These are phyloP conservation scores for Gortyna flavago DNA, from an alignment of 2,888 invertebrate genomes.

Conservation along the genomic window DNA sequence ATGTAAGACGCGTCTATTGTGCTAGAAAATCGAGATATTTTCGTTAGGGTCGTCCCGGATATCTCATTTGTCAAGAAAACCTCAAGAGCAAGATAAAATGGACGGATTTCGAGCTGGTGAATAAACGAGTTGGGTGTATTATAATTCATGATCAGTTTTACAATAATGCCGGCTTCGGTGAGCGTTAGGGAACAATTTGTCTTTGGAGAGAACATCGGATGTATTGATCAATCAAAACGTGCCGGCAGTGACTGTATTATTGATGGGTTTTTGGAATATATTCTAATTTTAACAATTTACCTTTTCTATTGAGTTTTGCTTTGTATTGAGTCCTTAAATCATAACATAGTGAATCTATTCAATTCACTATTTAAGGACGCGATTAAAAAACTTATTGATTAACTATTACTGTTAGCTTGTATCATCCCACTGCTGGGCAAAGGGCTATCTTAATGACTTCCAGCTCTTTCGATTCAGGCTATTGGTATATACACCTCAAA, in stretches of 20 bases:
- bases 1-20: slow-evolving; percentile 67
- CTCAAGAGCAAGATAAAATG: slow-evolving; percentile 80
- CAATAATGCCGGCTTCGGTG: slow-evolving; percentile 54
- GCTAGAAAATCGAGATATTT: slow-evolving; percentile 71
- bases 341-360: background rate
- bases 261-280: slow-evolving; percentile 22
- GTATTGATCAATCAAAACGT: slow-evolving; percentile 56
- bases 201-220: slow-evolving; percentile 43
- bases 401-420: background rate
- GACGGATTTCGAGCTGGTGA: slow-evolving; percentile 71
- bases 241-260: slow-evolving; percentile 20
- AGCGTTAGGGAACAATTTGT: slow-evolving; percentile 55
- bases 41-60: slow-evolving; percentile 69
- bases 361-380: too few species aligned
- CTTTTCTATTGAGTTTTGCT: background rate
- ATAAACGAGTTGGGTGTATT: slow-evolving; percentile 65
- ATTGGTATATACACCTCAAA: background rate
- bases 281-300: background rate
- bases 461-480: background rate
- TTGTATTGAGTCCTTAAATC: background rate
- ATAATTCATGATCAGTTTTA: slow-evolving; percentile 68
- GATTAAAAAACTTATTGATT: background rate
- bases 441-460: background rate
- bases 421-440: background rate
- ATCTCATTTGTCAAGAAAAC: slow-evolving; percentile 77